A percentile compares a stretch with the other conserved stretches of the same genome.
Evolutionary conservation across 30 jellyfish, hydroid and myxozoan species (phyloP).

Genomic region (Aurelia aurita): DNA sequence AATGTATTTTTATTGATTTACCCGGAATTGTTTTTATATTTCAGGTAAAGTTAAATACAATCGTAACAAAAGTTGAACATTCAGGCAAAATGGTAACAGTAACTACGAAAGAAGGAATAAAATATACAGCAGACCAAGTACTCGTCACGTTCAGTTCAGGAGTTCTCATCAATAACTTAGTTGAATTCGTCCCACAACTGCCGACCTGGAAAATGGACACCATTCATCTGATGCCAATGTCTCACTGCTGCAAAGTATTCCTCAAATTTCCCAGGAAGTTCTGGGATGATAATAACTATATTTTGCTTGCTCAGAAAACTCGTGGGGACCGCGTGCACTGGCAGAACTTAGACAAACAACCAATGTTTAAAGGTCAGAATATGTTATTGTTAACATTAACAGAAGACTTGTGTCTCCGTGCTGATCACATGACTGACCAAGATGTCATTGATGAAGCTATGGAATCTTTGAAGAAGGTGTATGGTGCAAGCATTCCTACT

Average conservation of each 20-base stretch:
- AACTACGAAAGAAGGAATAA: conserved; percentile 41
- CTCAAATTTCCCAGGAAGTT: conserved; percentile 69
- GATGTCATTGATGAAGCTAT: conserved; percentile 58
- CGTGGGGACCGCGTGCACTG: conserved; percentile 75
- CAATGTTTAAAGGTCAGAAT: conserved; percentile 23
- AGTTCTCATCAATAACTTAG: conserved; percentile 56
- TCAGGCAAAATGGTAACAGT: conserved; percentile 23
- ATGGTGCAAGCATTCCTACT: conserved; percentile 63
- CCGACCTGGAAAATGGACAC: conserved; percentile 88
- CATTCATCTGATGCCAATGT: conserved; percentile 46
- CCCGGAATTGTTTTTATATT: background rate
- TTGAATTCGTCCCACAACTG: conserved; percentile 67
- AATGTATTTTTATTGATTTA: too few relatives aligned
- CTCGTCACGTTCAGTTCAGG: conserved; percentile 70
- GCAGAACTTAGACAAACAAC: conserved; percentile 72
- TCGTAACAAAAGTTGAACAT: conserved; percentile 36
- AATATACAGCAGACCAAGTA: conserved; percentile 74
- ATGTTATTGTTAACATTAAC: conserved; percentile 73
- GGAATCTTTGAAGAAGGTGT: conserved; percentile 39
- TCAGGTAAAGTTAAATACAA: conserved; percentile 45
- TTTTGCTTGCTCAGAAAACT: conserved; percentile 55
- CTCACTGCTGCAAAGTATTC: conserved; percentile 79
- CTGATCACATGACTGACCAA: conserved; percentile 55
- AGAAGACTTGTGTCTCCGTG: conserved; percentile 60
- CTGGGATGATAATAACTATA: conserved; percentile 85